phyloP scores from a whole-genome alignment of 2,797 vertebrate species.

The Lagorchestes hirsutus region DNA sequence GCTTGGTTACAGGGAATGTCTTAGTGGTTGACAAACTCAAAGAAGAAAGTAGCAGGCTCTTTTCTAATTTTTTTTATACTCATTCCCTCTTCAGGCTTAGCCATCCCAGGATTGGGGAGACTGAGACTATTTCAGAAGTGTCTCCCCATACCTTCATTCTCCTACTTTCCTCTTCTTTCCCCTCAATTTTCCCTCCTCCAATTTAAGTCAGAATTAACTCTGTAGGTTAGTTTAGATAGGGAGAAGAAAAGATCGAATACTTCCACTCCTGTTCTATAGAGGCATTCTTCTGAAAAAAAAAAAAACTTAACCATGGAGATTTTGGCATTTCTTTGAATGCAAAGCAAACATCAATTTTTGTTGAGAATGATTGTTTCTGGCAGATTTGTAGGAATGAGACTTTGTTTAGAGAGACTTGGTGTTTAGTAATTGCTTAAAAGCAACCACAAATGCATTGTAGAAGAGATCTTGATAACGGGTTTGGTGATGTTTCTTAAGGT shows the following conservation, averaged over 20 bases:
- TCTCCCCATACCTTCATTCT: not conserved
- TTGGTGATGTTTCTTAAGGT: not conserved
- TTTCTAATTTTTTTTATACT: not conserved
- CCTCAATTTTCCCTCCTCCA: not conserved
- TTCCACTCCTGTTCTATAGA: conserved; percentile 29
- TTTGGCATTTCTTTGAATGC: conserved; percentile 30
- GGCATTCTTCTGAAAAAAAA: conserved; percentile 36
- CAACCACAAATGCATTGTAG: not conserved
- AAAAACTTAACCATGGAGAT: conserved; percentile 4
- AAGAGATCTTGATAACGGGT: not conserved
- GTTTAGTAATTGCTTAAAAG: conserved; percentile 39
- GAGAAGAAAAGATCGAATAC: conserved; percentile 38
- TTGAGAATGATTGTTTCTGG: conserved; percentile 25
- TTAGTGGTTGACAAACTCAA: not conserved
- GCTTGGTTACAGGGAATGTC: not conserved
- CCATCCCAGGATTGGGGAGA: not conserved
- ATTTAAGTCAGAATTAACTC: not conserved
- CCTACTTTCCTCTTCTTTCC: not conserved
- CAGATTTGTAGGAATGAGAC: conserved; percentile 50
- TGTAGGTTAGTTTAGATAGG: not conserved
- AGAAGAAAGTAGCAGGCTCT: not conserved
- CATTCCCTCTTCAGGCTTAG: not conserved
- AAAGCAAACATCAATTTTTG: conserved; percentile 38
- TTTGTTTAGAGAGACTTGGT: conserved; percentile 48
- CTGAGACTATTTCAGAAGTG: not conserved